A percentile compares a stretch with the other conserved stretches of the same genome.
Evolutionary conservation across 64 coral and sea anemone species (phyloP).

Genomic region (Platygyra sinensis): DNA sequence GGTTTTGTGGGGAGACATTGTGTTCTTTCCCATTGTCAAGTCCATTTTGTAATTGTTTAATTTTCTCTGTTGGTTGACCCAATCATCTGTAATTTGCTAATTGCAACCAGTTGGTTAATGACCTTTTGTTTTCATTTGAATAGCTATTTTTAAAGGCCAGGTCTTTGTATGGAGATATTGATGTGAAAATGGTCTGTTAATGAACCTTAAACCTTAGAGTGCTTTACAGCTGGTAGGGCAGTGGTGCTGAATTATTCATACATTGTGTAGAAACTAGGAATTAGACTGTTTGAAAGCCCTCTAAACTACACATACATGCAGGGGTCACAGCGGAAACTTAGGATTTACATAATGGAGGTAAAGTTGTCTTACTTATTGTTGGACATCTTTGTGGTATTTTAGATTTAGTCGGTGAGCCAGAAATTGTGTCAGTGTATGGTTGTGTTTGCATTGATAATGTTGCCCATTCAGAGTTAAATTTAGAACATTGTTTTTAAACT

Average conservation of each 20-base stretch:
- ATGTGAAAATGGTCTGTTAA: not conserved
- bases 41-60: not conserved
- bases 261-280: conserved; percentile 25
- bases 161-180: not conserved
- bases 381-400: not conserved
- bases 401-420: not conserved
- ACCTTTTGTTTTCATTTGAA: not conserved
- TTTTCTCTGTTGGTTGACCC: not conserved
- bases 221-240: conserved; percentile 44
- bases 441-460: not conserved
- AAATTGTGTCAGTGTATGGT: not conserved
- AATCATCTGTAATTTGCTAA: not conserved
- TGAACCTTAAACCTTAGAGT: conserved; percentile 47
- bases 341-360: conserved; percentile 48
- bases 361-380: not conserved
- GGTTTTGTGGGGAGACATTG: conserved; percentile 11
- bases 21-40: not conserved
- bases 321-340: conserved; percentile 39
- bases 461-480: not conserved
- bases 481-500: not conserved
- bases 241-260: conserved; percentile 26
- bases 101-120: not conserved
- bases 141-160: not conserved
- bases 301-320: conserved; percentile 40
- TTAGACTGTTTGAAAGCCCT: conserved; percentile 30